Base-by-base conservation (phyloP, 2,113 vertebrate genomes). In the Etia nguti region DNA sequence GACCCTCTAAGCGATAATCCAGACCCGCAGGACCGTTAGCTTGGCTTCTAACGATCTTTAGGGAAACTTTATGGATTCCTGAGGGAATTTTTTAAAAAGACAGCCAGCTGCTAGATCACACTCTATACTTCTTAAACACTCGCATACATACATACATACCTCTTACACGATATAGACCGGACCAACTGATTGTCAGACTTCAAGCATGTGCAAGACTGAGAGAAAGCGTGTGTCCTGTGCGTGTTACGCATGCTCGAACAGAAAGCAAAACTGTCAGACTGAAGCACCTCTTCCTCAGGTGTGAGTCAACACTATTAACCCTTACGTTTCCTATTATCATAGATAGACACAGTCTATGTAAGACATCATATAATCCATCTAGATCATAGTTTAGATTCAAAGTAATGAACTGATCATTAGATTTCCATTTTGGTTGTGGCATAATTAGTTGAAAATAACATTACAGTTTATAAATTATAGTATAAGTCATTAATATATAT, bases 401-500 rank as follows among this genome's bases (percentile, higher is more conserved):
- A 91, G 70, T 59, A 90, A 92, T 29, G 80, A 88, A 81, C 36
- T 81, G 70, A 83, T 75, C 90, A 85, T 85, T 94, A 93, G 92
- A 90, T 56, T 60, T 90, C 81, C 80, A 85, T 79, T 87, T 92
- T 80, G 90, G 84, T 94, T 88, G 89, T 90, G 92, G 90, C 86
- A 83, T 88, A 89, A 92, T 89, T 93, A 94, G 93, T 91, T 89
- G 43, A 92, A 94, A 92, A 92, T 94, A 93, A 90, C 90, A 82
- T 87, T 84, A 82, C 90, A 90, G 73, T 90, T 92, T 89, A 93
- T 91, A 94, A 94, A 91, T 94, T 85, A 94, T 94, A 94, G 92
- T 91, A 94, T 94, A 95, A 94, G 93, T 93, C 89, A 93, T 95
- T 94, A 96, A 95, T 96, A 55, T 22, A 55, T 24, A 1, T 29